These are phyloP conservation scores for Drosophila fuyamai DNA, from an alignment of 1,140 invertebrate genomes.

Conservation along the genomic window DNA sequence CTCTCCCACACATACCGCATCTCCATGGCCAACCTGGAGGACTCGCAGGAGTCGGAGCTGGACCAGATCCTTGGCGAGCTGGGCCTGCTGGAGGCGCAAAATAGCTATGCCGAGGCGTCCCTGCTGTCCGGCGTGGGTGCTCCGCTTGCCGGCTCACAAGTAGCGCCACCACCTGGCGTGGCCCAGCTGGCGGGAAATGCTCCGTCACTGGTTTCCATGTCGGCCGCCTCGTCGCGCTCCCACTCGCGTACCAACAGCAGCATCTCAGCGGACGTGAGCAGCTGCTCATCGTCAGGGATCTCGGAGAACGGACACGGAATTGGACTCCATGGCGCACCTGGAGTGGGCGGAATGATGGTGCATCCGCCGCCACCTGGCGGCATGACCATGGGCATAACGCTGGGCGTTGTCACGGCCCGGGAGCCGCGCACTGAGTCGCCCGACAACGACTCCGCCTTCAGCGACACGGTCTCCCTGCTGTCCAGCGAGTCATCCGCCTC, in stretches of 20 bases:
- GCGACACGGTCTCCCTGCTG: conserved; percentile 96
- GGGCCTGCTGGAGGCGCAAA: conserved; percentile 91
- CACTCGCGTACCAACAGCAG: conserved; percentile 86
- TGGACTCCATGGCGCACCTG: not conserved
- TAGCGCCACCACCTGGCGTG: conserved; percentile 72
- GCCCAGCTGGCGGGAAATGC: conserved; percentile 30
- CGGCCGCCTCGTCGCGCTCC: conserved; percentile 81
- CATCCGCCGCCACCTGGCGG: conserved; percentile 5
- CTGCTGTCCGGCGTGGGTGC: conserved; percentile 60
- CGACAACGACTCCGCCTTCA: conserved; percentile 98
- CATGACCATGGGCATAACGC: conserved; percentile 67
- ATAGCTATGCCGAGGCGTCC: conserved; percentile 75
- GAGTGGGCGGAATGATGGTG: conserved; percentile 5
- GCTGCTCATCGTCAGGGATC: conserved; percentile 80
- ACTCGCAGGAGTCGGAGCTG: conserved; percentile 97
- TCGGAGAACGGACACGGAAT: conserved; percentile 70
- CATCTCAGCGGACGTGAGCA: conserved; percentile 80
- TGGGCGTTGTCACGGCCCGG: conserved; percentile 63
- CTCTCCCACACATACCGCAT: conserved; percentile 89
- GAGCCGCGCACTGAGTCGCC: conserved; percentile 93
- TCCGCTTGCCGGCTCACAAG: conserved; percentile 55
- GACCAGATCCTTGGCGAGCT: conserved; percentile 98
- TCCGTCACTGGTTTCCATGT: conserved; percentile 30
- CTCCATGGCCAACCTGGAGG: conserved; percentile 96
- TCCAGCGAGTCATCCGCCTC: conserved; percentile 96